Evolutionary conservation across 2,888 invertebrate genomes (phyloP).

Genomic region (Andrena dorsata): DNA sequence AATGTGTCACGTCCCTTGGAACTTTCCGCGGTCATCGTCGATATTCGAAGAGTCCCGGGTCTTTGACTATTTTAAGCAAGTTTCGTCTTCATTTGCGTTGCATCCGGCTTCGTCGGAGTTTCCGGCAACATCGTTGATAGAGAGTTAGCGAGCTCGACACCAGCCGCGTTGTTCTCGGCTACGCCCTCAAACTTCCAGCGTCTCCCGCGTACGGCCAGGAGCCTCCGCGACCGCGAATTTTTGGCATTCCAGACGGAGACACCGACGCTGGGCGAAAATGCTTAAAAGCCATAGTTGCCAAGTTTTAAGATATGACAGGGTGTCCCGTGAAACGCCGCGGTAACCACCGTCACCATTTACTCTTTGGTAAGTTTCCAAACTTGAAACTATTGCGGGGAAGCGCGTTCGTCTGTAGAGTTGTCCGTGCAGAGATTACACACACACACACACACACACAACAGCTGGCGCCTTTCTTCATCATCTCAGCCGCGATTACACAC

Average conservation of each 20-base stretch:
- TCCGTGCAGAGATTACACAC: not conserved
- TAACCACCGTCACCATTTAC: constrained; percentile 66
- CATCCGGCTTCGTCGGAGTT: not conserved
- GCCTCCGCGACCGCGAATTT: constrained; percentile 18
- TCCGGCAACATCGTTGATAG: not conserved
- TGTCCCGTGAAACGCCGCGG: constrained; percentile 35
- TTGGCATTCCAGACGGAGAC: constrained; percentile 40
- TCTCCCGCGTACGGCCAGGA: not conserved
- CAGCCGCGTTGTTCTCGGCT: no score
- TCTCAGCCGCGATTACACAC: constrained; percentile 46
- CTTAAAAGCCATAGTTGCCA: constrained; percentile 73
- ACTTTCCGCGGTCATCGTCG: constrained; percentile 5
- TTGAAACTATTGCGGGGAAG: constrained; percentile 70
- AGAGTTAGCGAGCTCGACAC: not conserved
- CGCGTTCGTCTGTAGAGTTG: constrained; percentile 48
- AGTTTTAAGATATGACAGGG: constrained; percentile 69
- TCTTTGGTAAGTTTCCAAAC: constrained; percentile 76
- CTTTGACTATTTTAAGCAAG: not conserved
- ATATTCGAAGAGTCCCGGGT: not conserved
- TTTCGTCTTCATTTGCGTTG: not conserved
- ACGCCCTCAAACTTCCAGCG: not conserved
- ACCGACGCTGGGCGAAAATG: constrained; percentile 57
- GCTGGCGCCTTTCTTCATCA: constrained; percentile 44
- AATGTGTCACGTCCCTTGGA: constrained; percentile 5
- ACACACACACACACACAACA: not conserved